Base-by-base conservation (phyloP, 2,888 invertebrate species). In the Aplocera efformata region DNA sequence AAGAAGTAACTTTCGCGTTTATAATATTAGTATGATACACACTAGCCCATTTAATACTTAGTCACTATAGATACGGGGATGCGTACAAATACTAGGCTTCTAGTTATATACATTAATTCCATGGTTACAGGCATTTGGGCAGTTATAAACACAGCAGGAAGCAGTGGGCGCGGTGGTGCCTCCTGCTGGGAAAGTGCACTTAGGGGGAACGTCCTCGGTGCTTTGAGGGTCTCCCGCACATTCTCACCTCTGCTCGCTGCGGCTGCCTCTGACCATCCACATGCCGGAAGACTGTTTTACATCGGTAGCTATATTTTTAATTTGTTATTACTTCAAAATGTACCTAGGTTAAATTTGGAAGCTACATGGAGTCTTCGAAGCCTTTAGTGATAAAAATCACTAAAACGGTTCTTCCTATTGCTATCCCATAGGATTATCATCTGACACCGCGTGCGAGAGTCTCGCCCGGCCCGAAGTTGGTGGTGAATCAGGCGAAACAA, bases 81-180 rank as follows among this genome's bases (percentile, higher is more conserved):
- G 13, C 13, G n/a, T n/a, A n/a, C n/a, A n/a, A n/a, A n/a, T n/a
- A n/a, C n/a, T n/a, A n/a, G n/a, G n/a, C n/a, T n/a, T n/a, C n/a
- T n/a, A n/a, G n/a, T n/a, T n/a, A n/a, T n/a, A n/a, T n/a, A n/a
- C n/a, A n/a, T n/a, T n/a, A n/a, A n/a, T n/a, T n/a, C n/a, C n/a
- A n/a, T n/a, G 55, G 57, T 79, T 78, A 1, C 72, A 94, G 94
- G 94, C 48, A 89, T 94, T 38, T 94, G 94, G 92, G 94, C 95
- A 31, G 94, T 96, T 13, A 92, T 96, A 49, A 95, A 95, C 78
- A 95, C 95, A 20, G 94, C 94, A 10, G 95, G 95, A 17, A 89
- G 93, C 57, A 92, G 93, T 42, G 92, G 93, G 42, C 91, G 93
- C 7, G 94, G 95, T 10, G 93, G 94, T 45, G 90, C 92, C 3